Percentiles rank a stretch among this genome's conserved stretches.
Evolutionary conservation across 1,140 invertebrate genomes (phyloP).

Genomic region (Nephila pilipes): DNA sequence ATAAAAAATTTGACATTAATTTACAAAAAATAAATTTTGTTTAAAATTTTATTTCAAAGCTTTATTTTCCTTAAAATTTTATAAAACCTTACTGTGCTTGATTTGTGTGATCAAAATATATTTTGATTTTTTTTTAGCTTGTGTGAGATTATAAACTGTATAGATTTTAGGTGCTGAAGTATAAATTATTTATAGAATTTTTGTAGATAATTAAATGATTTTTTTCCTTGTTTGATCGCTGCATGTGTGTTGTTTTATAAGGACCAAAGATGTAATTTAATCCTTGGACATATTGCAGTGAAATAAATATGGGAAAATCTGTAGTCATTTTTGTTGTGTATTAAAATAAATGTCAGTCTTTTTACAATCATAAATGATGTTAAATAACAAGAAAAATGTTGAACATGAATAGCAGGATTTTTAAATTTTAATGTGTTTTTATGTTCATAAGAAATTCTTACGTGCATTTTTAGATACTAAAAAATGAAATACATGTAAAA

Average conservation of each 20-base stretch:
- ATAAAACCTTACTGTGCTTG: background rate
- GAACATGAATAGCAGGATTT: too few relatives aligned
- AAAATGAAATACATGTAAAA: too few relatives aligned
- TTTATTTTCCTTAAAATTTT: background rate
- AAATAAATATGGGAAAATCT: conserved; percentile 62
- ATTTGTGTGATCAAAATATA: conserved; percentile 30
- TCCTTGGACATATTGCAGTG: conserved; percentile 68
- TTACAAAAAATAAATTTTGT: too few relatives aligned
- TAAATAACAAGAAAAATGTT: too few relatives aligned
- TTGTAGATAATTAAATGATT: conserved; percentile 34
- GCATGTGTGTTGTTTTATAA: conserved; percentile 58
- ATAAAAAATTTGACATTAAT: too few relatives aligned
- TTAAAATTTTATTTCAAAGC: too few relatives aligned
- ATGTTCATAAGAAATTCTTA: too few relatives aligned
- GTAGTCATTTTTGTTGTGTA: background rate
- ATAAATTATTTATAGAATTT: conserved; percentile 54
- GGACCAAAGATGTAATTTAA: conserved; percentile 73
- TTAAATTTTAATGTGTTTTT: too few relatives aligned
- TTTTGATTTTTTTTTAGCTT: conserved; percentile 2
- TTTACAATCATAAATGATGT: too few relatives aligned
- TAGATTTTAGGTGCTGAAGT: conserved; percentile 53
- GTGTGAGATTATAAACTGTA: conserved; percentile 28
- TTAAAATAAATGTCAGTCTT: too few relatives aligned
- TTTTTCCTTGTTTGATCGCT: conserved; percentile 35
- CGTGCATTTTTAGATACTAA: too few relatives aligned